Evolutionary conservation across 2,888 invertebrate genomes (phyloP).

Genomic region (Ectemnius continuus): DNA sequence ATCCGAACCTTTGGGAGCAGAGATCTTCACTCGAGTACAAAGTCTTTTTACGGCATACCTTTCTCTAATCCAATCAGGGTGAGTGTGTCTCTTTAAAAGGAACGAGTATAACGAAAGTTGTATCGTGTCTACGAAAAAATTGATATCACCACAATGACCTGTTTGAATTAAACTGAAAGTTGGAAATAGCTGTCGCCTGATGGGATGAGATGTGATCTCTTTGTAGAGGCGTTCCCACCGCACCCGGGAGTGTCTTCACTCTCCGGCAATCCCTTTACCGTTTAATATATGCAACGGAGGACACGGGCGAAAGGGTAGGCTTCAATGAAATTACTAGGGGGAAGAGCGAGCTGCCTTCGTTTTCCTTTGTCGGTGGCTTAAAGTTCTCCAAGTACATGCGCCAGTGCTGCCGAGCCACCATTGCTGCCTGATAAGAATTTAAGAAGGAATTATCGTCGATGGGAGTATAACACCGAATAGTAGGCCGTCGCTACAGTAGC

Average conservation of each 20-base stretch:
- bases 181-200: neutral
- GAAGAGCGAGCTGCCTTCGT: constrained; percentile 10
- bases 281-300: constrained; percentile 11
- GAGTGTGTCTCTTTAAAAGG: neutral
- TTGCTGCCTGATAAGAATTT: constrained; percentile 5
- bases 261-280: neutral
- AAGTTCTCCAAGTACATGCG: constrained; percentile 4
- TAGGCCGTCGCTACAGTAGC: no score
- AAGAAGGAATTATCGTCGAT: neutral
- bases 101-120: no score
- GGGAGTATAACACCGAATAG: no score
- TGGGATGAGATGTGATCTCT: constrained; percentile 11
- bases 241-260: constrained; percentile 5
- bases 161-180: no score
- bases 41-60: no score
- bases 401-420: constrained; percentile 12
- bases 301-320: constrained; percentile 1
- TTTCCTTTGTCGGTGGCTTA: constrained; percentile 20
- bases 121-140: no score
- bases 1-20: no score
- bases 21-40: no score
- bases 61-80: neutral
- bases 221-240: neutral
- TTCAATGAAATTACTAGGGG: constrained; percentile 16
- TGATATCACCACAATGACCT: no score